These are phyloP conservation scores for Oophaga sylvatica DNA, from an alignment of 2,797 vertebrate species.

Conservation along the genomic window DNA sequence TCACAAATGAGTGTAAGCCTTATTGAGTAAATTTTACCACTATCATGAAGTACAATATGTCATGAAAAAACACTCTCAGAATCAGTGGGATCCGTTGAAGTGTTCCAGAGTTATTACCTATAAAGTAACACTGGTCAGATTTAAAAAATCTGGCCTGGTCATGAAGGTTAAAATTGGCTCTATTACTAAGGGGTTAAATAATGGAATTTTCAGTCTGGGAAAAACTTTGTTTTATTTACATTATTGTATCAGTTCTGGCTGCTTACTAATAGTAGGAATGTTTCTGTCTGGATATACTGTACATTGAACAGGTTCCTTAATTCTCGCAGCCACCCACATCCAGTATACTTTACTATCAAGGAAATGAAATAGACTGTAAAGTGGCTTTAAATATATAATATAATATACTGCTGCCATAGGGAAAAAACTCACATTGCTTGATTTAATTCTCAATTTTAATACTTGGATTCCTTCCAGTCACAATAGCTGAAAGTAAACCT, in stretches of 20 bases:
- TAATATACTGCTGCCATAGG: slow-evolving; percentile 63
- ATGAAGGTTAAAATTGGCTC: no score
- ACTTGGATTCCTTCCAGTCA: slow-evolving; percentile 64
- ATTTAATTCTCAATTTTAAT: slow-evolving; percentile 56
- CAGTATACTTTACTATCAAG: slow-evolving; percentile 64
- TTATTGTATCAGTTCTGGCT: not conserved
- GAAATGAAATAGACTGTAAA: slow-evolving; percentile 64
- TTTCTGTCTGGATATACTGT: slow-evolving; percentile 32
- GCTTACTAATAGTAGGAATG: slow-evolving; percentile 5
- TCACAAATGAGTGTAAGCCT: no score
- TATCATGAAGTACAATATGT: no score
- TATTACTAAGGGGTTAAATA: not conserved
- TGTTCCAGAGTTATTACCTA: no score
- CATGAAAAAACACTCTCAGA: no score
- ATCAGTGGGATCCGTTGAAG: no score
- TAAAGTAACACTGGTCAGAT: no score
- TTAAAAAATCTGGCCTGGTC: no score
- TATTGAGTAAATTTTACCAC: no score
- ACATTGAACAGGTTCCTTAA: slow-evolving; percentile 57
- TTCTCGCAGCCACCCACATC: slow-evolving; percentile 59
- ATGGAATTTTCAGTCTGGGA: slow-evolving; percentile 18
- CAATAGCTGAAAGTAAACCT: slow-evolving; percentile 61
- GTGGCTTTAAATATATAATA: slow-evolving; percentile 61
- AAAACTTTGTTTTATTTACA: slow-evolving; percentile 13
- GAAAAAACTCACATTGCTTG: slow-evolving; percentile 48